A percentile compares a stretch with the other conserved stretches of the same genome.
Evolutionary conservation across 2,113 vertebrate genomes (phyloP).

Genomic region (Muscicapa adusta): DNA sequence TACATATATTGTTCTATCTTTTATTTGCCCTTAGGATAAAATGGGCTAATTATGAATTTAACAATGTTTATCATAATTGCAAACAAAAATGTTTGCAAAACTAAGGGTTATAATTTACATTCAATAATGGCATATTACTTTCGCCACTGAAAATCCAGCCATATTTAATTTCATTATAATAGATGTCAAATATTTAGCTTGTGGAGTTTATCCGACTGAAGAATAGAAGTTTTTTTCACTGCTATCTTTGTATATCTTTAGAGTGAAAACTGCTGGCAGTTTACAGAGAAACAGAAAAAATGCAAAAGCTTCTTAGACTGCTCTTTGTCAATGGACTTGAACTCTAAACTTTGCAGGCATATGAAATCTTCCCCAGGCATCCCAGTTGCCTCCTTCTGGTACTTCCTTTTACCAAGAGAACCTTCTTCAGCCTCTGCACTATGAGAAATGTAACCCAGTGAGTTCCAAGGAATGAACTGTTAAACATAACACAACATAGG

Average conservation of each 20-base stretch:
- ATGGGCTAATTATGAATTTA: slow-evolving; percentile 7
- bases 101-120: neutral
- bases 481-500: neutral
- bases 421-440: neutral
- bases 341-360: neutral
- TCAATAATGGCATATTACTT: neutral
- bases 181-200: neutral
- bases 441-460: neutral
- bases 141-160: neutral
- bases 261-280: neutral
- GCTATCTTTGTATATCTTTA: neutral
- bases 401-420: neutral
- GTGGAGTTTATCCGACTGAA: neutral
- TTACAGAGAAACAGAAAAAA: neutral
- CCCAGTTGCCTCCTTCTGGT: neutral
- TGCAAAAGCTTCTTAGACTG: neutral
- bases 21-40: neutral
- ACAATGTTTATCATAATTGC: neutral
- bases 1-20: neutral
- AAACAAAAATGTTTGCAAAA: neutral
- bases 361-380: neutral
- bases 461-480: fast-evolving
- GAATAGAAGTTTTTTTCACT: neutral
- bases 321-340: neutral
- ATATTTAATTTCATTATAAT: neutral